A percentile compares a stretch with the other conserved stretches of the same genome.
Evolutionary conservation across 2,797 vertebrate species (phyloP).

Genomic region (Coilia nasus): DNA sequence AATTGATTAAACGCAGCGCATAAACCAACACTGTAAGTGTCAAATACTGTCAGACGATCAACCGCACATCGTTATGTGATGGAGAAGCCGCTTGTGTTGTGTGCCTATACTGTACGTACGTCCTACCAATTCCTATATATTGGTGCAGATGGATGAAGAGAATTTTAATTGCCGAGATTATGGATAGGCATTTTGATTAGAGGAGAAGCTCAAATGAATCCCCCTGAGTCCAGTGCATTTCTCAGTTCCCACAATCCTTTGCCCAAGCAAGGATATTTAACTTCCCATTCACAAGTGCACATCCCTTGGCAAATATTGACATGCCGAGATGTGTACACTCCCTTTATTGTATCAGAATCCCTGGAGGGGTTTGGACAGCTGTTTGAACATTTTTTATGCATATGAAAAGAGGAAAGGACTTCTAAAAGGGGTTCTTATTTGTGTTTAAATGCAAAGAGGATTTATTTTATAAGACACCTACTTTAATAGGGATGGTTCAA

Average conservation of each 20-base stretch:
- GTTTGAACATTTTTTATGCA: background rate
- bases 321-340: background rate
- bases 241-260: background rate
- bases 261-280: constrained; percentile 22
- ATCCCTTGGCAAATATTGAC: constrained; percentile 25
- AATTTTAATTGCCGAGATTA: constrained; percentile 21
- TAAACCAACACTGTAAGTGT: constrained; percentile 4
- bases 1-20: background rate
- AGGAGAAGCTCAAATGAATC: constrained; percentile 8
- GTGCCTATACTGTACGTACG: background rate
- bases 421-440: constrained; percentile 15
- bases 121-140: background rate
- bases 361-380: constrained; percentile 23
- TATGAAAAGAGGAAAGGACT: background rate
- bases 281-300: background rate
- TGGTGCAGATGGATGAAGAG: background rate
- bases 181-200: background rate
- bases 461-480: constrained; percentile 24
- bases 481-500: background rate
- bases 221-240: constrained; percentile 10
- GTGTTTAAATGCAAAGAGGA: background rate
- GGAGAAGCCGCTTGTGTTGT: background rate
- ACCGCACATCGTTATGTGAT: background rate
- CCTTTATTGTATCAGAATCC: constrained; percentile 9
- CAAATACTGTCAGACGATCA: background rate